Evolutionary conservation across 1,140 invertebrate species (phyloP).

Genomic region (Leptinotarsa texana): DNA sequence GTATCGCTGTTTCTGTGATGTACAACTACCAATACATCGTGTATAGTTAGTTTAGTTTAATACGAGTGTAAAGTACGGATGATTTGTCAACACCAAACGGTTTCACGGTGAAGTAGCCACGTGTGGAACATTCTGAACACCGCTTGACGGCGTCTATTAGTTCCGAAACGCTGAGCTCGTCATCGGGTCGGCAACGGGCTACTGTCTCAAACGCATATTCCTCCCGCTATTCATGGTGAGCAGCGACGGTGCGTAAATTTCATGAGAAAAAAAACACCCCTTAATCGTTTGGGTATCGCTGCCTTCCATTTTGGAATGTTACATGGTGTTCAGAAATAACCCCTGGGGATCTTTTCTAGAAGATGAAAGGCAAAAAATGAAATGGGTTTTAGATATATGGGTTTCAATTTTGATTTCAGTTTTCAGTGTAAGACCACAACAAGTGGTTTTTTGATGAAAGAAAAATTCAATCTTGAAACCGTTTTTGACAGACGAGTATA

Average conservation of each 20-base stretch:
- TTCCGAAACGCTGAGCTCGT: conserved; percentile 41
- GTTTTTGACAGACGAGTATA: too few species aligned
- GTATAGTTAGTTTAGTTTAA: conserved; percentile 28
- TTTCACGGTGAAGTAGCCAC: conserved; percentile 51
- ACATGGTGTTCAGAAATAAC: too few species aligned
- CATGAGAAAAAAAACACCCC: not conserved
- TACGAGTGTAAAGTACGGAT: conserved; percentile 51
- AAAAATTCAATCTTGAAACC: too few species aligned
- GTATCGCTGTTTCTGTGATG: not conserved
- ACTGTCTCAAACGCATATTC: conserved; percentile 32
- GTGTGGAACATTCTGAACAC: conserved; percentile 34
- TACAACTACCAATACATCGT: not conserved
- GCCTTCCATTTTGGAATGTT: too few species aligned
- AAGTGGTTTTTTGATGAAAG: too few species aligned
- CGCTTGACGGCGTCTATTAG: conserved; percentile 42
- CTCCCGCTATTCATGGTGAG: not conserved
- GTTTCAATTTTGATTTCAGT: too few species aligned
- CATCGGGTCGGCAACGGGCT: conserved; percentile 21
- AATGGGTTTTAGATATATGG: too few species aligned
- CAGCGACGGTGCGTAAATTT: not conserved
- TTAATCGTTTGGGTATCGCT: too few species aligned
- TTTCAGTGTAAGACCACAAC: too few species aligned
- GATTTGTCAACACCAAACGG: conserved; percentile 53
- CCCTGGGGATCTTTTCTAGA: too few species aligned
- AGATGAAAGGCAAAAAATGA: too few species aligned